Evolutionary conservation across 1,140 invertebrate species (phyloP), one percentile per base, ranked within the genome.

Genomic region (Probaryconus sp.): DNA sequence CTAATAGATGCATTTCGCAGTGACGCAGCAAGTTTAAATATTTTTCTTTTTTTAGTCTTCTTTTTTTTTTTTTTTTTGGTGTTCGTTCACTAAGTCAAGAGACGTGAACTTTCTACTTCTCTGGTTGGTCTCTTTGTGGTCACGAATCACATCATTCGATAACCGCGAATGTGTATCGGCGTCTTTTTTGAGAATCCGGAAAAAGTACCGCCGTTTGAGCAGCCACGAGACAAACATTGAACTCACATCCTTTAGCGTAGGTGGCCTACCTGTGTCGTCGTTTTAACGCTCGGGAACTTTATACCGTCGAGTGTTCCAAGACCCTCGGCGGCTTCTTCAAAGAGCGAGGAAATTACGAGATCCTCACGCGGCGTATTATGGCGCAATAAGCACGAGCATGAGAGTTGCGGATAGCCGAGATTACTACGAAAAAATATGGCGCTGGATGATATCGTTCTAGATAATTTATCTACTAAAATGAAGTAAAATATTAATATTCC

Each of bases 191-290:
- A 58, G 79, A 79, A 78, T 72, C 60, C 71, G 73, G 80, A 82
- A 79, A 65, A 79, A 83, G 78, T 73, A 79, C 80, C 83, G 82
- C 79, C 84, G 79, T 85, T 85, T 86, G 79, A 68, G 73, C 70
- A 77, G 63, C 67, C 63, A 38, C 76, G 78, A 75, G 45, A 81
- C 79, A 85, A 84, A 84, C 81, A 84, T 60, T 30, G 73, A 65
- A 78, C 35, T 48, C 78, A 33, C 24, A 30, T 24, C 30, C 37
- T 65, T 53, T 72, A 28, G 58, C 43, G 50, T 61, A 53, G 55
- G 51, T 42, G 61, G 48, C 51, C 61, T 55, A 68, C 63, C 50
- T 63, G 47, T 11, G 60, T 31, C 21, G 28, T 17, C 20, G 26
- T 37, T 16, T 24, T 7, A 9, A 20, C 28, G 13, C 48, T 28